These are phyloP conservation scores for Sebastes hopkinsi DNA, from an alignment of 2,797 vertebrate species.

Conservation along the genomic window DNA sequence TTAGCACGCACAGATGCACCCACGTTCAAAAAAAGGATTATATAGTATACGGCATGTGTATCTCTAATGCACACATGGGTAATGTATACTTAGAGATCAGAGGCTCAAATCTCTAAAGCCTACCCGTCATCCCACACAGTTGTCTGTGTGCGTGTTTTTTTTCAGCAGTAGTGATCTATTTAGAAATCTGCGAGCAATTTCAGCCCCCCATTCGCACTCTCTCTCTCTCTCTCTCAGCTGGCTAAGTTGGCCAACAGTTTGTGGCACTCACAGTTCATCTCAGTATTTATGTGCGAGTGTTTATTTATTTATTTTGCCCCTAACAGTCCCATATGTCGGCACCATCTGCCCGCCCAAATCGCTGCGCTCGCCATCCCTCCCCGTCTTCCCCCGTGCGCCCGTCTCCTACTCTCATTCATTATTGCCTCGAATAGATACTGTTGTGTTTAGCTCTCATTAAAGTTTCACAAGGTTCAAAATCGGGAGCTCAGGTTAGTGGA, in stretches of 20 bases:
- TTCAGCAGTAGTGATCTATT: constrained; percentile 24
- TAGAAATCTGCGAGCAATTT: constrained; percentile 41
- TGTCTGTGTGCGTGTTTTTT: neutral
- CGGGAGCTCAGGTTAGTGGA: neutral
- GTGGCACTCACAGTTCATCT: constrained; percentile 71
- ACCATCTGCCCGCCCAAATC: constrained; percentile 75
- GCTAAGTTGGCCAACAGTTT: constrained; percentile 63
- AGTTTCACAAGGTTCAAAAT: constrained; percentile 20
- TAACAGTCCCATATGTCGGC: constrained; percentile 77
- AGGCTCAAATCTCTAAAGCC: constrained; percentile 36
- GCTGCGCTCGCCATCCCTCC: constrained; percentile 41
- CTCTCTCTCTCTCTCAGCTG: constrained; percentile 47
- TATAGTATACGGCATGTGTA: neutral
- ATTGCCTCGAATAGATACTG: constrained; percentile 1
- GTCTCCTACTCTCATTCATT: constrained; percentile 49
- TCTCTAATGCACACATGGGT: neutral
- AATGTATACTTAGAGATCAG: constrained; percentile 25
- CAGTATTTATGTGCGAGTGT: constrained; percentile 72
- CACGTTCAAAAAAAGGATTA: neutral
- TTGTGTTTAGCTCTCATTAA: constrained; percentile 32
- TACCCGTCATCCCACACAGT: constrained; percentile 19
- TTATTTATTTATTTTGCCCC: constrained; percentile 82
- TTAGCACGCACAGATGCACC: constrained; percentile 12
- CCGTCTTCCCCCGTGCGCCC: constrained; percentile 38
- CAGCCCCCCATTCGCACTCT: constrained; percentile 10